These are phyloP conservation scores for Cremastinae sp. DNA, from an alignment of 2,888 invertebrate species.

Conservation along the genomic window DNA sequence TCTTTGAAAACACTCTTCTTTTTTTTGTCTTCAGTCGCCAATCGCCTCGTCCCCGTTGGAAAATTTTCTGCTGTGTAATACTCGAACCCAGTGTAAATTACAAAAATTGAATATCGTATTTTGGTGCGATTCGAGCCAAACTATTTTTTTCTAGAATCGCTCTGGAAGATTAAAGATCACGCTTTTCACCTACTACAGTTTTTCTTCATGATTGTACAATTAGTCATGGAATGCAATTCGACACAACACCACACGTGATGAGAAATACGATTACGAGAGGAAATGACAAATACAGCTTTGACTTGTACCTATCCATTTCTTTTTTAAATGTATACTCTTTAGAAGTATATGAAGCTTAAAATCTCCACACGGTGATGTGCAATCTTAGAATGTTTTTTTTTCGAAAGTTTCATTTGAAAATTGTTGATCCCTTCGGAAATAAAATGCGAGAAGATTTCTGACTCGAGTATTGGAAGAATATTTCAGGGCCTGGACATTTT, in stretches of 20 bases:
- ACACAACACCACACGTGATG: conserved; percentile 10
- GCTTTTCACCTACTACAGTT: conserved; percentile 26
- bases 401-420: background rate
- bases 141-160: conserved; percentile 20
- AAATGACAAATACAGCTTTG: conserved; percentile 23
- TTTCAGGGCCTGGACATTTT: too few relatives aligned
- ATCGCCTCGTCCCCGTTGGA: conserved; percentile 15
- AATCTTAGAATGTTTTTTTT: background rate
- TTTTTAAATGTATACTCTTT: conserved; percentile 22
- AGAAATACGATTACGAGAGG: conserved; percentile 21
- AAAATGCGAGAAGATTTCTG: too few relatives aligned
- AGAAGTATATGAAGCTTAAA: conserved; percentile 6
- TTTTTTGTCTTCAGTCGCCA: conserved; percentile 20
- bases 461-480: too few relatives aligned
- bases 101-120: conserved; percentile 49
- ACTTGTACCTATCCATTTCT: background rate
- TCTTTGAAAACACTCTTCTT: conserved; percentile 18
- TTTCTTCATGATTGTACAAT: conserved; percentile 40
- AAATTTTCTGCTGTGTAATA: conserved; percentile 48
- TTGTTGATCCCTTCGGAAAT: background rate
- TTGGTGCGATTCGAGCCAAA: conserved; percentile 30
- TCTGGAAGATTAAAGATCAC: conserved; percentile 47
- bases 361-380: conserved; percentile 15
- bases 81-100: conserved; percentile 51
- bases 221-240: conserved; percentile 38